phyloP scores from a whole-genome alignment of 2,113 vertebrate species.

The Kryptolebias marmoratus region DNA sequence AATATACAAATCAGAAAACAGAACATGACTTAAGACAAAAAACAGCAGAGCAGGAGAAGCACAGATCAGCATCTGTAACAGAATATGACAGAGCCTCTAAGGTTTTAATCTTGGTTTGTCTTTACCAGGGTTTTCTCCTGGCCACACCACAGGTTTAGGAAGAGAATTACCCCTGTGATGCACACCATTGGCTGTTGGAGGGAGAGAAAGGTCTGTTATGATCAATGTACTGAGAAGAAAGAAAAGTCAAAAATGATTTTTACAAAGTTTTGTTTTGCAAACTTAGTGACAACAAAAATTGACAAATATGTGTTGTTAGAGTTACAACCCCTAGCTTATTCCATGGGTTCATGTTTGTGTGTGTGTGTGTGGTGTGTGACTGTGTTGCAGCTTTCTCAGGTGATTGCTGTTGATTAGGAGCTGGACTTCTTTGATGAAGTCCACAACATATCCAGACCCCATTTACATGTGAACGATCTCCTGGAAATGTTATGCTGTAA shows the following conservation, averaged over 20 bases:
- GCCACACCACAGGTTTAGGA: conserved; percentile 59
- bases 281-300: conserved; percentile 9
- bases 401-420: too few species aligned
- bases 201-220: conserved; percentile 68
- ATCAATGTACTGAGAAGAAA: conserved; percentile 30
- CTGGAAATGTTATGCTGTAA: too few species aligned
- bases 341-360: too few species aligned
- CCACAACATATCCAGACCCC: too few species aligned
- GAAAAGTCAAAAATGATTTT: conserved; percentile 11
- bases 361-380: too few species aligned
- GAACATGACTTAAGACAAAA: conserved; percentile 44
- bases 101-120: conserved; percentile 57
- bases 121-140: conserved; percentile 76
- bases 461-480: too few species aligned
- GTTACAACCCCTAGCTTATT: not conserved
- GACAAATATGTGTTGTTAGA: conserved; percentile 15
- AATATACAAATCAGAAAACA: conserved; percentile 28
- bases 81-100: conserved; percentile 36
- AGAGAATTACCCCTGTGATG: conserved; percentile 65
- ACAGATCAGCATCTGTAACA: conserved; percentile 29
- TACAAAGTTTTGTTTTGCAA: not conserved
- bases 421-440: too few species aligned
- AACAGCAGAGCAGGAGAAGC: conserved; percentile 51
- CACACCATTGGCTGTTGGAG: conserved; percentile 64
- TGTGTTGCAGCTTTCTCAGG: too few species aligned